phyloP scores from a whole-genome alignment of 2,888 invertebrate genomes.

The Cataglyphis rosenhaueri region DNA sequence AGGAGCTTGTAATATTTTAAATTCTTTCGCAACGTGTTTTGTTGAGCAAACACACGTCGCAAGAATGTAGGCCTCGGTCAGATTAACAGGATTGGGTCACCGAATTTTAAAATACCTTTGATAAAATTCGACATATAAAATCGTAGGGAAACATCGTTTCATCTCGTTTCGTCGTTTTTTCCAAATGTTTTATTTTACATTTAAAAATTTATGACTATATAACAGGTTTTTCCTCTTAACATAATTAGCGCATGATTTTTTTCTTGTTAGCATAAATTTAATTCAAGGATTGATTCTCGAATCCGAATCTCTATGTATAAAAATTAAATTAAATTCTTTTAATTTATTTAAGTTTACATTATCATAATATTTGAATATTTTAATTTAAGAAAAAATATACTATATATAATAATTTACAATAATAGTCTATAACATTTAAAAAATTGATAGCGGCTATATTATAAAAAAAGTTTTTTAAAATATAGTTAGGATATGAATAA shows the following conservation, averaged over 20 bases:
- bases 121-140: background rate
- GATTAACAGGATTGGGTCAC: constrained; percentile 65
- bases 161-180: background rate
- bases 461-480: background rate
- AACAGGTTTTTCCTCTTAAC: background rate
- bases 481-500: background rate
- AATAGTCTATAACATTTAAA: background rate
- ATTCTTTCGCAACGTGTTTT: constrained; percentile 71
- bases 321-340: background rate
- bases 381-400: background rate
- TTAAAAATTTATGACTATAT: background rate
- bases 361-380: background rate
- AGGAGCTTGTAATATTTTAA: constrained; percentile 49
- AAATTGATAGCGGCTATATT: background rate
- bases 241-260: constrained; percentile 4
- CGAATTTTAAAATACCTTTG: constrained; percentile 48
- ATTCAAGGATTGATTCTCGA: background rate
- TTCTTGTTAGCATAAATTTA: background rate
- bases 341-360: background rate
- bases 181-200: background rate
- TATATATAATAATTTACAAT: background rate
- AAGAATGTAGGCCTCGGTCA: constrained; percentile 79
- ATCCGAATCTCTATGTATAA: background rate
- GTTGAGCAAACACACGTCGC: constrained; percentile 67
- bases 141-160: background rate